Conservation (phyloP, 2,888 invertebrate species). For the Icerya purchasi region DNA sequence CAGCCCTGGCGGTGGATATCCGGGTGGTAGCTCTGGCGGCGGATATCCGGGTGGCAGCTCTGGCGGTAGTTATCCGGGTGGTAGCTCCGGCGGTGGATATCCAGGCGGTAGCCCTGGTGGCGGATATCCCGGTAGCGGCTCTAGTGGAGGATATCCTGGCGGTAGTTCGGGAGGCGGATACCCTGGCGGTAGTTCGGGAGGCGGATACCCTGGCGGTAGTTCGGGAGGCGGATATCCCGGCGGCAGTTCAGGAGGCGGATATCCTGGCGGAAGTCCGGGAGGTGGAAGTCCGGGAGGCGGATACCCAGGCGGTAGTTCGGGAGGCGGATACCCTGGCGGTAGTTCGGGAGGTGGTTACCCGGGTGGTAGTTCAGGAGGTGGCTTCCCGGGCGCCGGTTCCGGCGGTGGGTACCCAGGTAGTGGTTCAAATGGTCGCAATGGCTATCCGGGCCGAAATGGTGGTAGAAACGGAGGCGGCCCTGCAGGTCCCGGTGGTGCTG, state of each 20-base stretch:
- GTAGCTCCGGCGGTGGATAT: background rate
- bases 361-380: background rate
- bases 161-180: background rate
- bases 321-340: constrained; percentile 1
- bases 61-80: background rate
- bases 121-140: no score
- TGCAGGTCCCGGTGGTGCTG: background rate
- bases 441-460: background rate
- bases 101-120: constrained; percentile 2
- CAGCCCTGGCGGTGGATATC: background rate
- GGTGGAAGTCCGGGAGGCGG: background rate
- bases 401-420: background rate
- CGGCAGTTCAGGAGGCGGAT: constrained; percentile 1
- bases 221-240: constrained; percentile 3
- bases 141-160: background rate
- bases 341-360: constrained; percentile 7
- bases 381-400: background rate
- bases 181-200: background rate
- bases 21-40: background rate
- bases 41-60: background rate
- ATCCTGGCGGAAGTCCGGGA: background rate
- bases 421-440: background rate
- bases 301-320: background rate
- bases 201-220: constrained; percentile 5
- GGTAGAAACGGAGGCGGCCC: background rate